A percentile compares a stretch with the other conserved stretches of the same genome.
Conservation (phyloP, 2,797 vertebrate species). For the Alauda arvensis region DNA sequence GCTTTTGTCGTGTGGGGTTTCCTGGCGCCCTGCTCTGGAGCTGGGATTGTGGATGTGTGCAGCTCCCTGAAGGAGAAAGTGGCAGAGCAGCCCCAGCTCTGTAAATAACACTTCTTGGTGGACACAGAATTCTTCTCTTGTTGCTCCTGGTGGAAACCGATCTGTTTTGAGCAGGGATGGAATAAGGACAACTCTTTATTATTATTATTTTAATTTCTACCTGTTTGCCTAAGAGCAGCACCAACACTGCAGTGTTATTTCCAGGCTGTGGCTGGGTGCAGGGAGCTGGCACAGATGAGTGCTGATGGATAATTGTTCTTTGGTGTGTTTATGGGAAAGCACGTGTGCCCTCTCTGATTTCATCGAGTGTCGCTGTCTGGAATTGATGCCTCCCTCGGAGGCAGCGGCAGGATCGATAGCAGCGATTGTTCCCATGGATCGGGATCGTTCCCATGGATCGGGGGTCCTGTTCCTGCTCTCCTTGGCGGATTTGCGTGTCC, state of each 20-base stretch:
- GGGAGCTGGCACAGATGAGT: conserved; percentile 52
- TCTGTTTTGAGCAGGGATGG: neutral
- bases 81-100: neutral
- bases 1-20: too few relatives aligned
- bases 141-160: neutral
- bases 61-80: too few relatives aligned
- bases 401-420: conserved; percentile 65
- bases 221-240: conserved; percentile 23
- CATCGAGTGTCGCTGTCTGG: conserved; percentile 63
- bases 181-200: neutral
- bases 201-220: neutral
- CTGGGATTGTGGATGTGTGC: too few relatives aligned
- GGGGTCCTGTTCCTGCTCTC: neutral
- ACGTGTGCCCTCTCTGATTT: conserved; percentile 44
- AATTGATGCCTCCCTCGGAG: conserved; percentile 66
- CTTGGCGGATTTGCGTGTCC: neutral
- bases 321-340: conserved; percentile 57
- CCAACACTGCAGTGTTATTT: conserved; percentile 47
- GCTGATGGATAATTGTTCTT: conserved; percentile 58
- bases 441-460: conserved; percentile 64
- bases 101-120: neutral
- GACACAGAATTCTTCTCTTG: neutral
- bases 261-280: conserved; percentile 48
- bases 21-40: too few relatives aligned
- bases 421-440: conserved; percentile 66